Conservation (phyloP, 2,888 invertebrate species). For the Halictus ligatus region DNA sequence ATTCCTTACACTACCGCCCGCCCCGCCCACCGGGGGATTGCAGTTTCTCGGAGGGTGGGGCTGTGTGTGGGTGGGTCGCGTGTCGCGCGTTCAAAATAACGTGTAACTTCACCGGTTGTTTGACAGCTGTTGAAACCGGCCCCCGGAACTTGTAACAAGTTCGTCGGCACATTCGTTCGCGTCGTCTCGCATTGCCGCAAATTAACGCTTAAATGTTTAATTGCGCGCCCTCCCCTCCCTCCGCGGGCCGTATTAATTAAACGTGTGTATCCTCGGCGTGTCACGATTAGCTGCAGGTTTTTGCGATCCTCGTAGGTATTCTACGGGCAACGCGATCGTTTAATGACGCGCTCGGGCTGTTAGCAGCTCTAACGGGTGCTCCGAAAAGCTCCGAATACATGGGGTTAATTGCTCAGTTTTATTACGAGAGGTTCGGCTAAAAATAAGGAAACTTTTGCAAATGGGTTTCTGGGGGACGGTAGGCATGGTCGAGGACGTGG, state of each 20-base stretch:
- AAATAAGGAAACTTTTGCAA: not conserved
- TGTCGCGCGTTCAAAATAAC: slow-evolving; percentile 6
- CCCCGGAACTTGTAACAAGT: not conserved
- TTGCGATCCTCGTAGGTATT: not conserved
- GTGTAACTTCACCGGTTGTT: slow-evolving; percentile 6
- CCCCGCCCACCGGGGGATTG: not conserved
- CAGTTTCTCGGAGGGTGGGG: not conserved
- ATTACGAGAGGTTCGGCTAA: fast-evolving
- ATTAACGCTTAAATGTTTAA: slow-evolving; percentile 57
- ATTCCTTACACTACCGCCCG: not conserved
- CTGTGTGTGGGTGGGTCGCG: not conserved
- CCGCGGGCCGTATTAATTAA: not conserved
- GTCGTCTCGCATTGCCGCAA: slow-evolving; percentile 25
- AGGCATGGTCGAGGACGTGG: not conserved
- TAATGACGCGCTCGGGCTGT: not conserved
- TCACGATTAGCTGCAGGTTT: not conserved
- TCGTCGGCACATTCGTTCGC: slow-evolving; percentile 24
- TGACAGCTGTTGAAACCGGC: slow-evolving; percentile 14
- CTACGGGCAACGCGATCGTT: not conserved
- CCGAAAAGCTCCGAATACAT: not conserved
- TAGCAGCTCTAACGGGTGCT: not conserved
- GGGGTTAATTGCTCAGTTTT: not conserved
- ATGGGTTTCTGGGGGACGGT: not conserved
- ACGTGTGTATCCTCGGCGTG: not conserved
- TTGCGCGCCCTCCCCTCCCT: no score